Conservation (phyloP, 2,888 invertebrate genomes). For the Polymixis lichenea region DNA sequence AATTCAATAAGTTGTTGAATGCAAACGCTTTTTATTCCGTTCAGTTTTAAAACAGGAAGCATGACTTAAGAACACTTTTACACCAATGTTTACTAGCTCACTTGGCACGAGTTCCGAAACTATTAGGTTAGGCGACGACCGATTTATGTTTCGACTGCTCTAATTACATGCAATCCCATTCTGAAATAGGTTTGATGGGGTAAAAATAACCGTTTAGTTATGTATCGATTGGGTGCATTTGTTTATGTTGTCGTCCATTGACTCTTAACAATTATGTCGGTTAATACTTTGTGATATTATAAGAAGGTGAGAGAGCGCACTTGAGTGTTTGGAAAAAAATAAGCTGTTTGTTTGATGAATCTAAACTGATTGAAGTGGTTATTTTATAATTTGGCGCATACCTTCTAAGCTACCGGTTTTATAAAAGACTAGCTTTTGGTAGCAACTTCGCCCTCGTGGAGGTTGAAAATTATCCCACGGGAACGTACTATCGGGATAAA, state of each 20-base stretch:
- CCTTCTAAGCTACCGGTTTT: not conserved
- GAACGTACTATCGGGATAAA: too few species aligned
- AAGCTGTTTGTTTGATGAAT: constrained; percentile 10
- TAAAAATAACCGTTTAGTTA: constrained; percentile 74
- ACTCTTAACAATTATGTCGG: constrained; percentile 62
- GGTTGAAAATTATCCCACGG: too few species aligned
- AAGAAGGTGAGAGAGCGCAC: not conserved
- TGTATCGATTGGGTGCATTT: constrained; percentile 75
- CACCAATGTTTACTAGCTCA: constrained; percentile 80
- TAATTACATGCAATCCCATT: constrained; percentile 79
- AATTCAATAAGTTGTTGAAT: constrained; percentile 69
- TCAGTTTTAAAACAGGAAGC: constrained; percentile 78
- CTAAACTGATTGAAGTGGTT: not conserved
- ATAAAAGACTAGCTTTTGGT: not conserved
- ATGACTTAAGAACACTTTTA: constrained; percentile 67
- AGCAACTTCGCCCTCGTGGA: too few species aligned
- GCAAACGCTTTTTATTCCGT: constrained; percentile 78
- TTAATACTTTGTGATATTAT: constrained; percentile 22
- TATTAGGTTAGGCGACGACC: constrained; percentile 81
- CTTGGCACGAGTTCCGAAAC: constrained; percentile 78
- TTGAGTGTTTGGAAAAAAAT: not conserved
- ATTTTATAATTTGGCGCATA: not conserved
- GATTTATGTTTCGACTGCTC: constrained; percentile 81
- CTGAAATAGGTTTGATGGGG: constrained; percentile 73
- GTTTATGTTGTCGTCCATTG: constrained; percentile 77